Base-by-base conservation (phyloP, 2,113 vertebrate genomes). In the Oncorhynchus tshawytscha region DNA sequence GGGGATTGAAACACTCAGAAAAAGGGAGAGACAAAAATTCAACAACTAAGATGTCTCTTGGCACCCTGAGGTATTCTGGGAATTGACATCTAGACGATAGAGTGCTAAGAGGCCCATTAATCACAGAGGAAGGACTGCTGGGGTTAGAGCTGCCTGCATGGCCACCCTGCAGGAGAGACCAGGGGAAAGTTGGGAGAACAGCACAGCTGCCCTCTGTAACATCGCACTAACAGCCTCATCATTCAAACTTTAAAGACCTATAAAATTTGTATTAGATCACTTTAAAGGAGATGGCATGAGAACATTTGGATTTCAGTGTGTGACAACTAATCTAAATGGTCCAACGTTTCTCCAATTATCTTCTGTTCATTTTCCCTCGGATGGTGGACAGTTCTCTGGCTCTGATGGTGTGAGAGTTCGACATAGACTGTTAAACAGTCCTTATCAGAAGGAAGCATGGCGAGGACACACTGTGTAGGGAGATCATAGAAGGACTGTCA, bases 391-490 rank as follows among this genome's bases (percentile, higher is more conserved):
- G 13, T 34, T 67, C 29, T 25, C 66, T 34, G 15, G 59, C 59
- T 60, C 59, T 60, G 59, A 60, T 22, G 18, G 51, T 74, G 77
- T 80, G 66, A 77, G 80, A 70, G 72, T 71, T 70, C 66, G 68
- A 67, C 72, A 27, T 49, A 31, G 27, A 31, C 81, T 45, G 59
- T 80, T 71, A 75, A 77, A 81, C 80, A 85, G 34, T 69, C 67
- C 78, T 88, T 84, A 89, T 90, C 87, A 82, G 75, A 79, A 83
- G 83, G 82, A 88, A 90, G 78, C 87, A 86, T 81, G 76, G 74
- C 76, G 75, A 73, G 76, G 76, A 34, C 60, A 71, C 57, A 72
- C 8, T 16, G 57, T 29, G 64, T 70, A 62, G 5, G 62, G 74
- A 59, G 54, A 84, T 82, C 81, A 78, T 88, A 86, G 89, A 85